Percentiles rank a stretch among this genome's conserved stretches.
phyloP scores from a whole-genome alignment of 2,797 vertebrate species.

The Sternotherus odoratus region DNA sequence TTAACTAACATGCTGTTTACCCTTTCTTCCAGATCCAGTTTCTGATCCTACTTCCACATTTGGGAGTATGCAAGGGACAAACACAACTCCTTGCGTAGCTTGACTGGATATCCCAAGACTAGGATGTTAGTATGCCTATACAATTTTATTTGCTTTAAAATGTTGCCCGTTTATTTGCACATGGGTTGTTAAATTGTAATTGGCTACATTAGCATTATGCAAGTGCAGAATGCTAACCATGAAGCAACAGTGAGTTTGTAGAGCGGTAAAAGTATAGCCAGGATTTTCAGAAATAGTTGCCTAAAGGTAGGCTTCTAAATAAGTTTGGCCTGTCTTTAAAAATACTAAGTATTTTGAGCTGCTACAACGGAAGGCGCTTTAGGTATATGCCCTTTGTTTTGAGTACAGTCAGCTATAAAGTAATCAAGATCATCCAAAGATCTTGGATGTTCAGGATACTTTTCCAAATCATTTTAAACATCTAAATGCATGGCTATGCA shows the following conservation, averaged over 20 bases:
- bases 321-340: conserved; percentile 8
- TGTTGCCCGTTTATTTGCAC: conserved; percentile 74
- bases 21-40: conserved; percentile 82
- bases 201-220: conserved; percentile 65
- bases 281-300: conserved; percentile 30
- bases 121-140: conserved; percentile 81
- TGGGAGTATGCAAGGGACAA: conserved; percentile 81
- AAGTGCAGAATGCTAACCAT: conserved; percentile 45
- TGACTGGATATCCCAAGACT: conserved; percentile 81
- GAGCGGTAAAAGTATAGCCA: conserved; percentile 62
- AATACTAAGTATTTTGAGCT: not conserved
- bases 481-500: conserved; percentile 37
- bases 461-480: conserved; percentile 64
- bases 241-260: conserved; percentile 46
- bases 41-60: conserved; percentile 81
- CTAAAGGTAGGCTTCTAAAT: conserved; percentile 63
- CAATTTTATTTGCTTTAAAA: conserved; percentile 73
- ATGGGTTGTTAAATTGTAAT: conserved; percentile 49
- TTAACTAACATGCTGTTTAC: conserved; percentile 80
- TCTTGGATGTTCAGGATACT: conserved; percentile 30
- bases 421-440: conserved; percentile 54
- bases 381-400: conserved; percentile 41
- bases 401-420: conserved; percentile 54
- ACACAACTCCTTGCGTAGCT: conserved; percentile 80
- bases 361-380: conserved; percentile 45